Evolutionary conservation across 2,797 vertebrate species (phyloP).

Genomic region (Orientallactaga sibirica): DNA sequence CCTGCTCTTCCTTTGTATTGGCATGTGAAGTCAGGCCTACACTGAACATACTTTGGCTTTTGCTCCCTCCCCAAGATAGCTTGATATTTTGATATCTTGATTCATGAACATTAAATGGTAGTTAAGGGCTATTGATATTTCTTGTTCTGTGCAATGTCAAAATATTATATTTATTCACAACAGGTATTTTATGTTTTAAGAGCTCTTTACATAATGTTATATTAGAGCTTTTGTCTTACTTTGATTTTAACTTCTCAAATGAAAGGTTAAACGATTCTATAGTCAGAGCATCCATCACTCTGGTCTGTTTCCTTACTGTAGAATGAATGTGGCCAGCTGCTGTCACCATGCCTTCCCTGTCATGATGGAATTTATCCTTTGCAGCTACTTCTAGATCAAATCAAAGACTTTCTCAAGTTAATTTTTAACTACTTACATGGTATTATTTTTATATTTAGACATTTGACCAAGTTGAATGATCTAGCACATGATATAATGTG

Average conservation of each 20-base stretch:
- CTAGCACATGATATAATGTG: neutral
- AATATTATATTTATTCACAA: neutral
- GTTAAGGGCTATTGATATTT: neutral
- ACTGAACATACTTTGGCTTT: neutral
- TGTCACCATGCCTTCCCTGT: too few species aligned
- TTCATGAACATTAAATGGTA: neutral
- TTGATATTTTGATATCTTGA: neutral
- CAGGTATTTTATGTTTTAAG: neutral
- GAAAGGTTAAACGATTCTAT: too few species aligned
- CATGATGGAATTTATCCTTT: too few species aligned
- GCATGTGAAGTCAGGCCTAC: neutral
- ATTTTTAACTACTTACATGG: neutral
- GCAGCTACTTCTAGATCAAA: constrained; percentile 15
- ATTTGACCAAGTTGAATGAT: constrained; percentile 13
- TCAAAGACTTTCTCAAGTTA: neutral
- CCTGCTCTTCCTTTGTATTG: neutral
- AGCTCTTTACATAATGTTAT: too few species aligned
- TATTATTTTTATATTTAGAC: constrained; percentile 47
- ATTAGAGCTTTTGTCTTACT: too few species aligned
- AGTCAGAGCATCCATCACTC: too few species aligned
- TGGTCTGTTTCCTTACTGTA: too few species aligned
- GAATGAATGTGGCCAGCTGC: too few species aligned
- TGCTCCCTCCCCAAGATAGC: neutral
- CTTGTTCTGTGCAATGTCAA: neutral
- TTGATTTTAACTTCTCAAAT: too few species aligned